phyloP scores from a whole-genome alignment of 64 coral and sea anemone genomes.

The Astreopora myriophthalma region DNA sequence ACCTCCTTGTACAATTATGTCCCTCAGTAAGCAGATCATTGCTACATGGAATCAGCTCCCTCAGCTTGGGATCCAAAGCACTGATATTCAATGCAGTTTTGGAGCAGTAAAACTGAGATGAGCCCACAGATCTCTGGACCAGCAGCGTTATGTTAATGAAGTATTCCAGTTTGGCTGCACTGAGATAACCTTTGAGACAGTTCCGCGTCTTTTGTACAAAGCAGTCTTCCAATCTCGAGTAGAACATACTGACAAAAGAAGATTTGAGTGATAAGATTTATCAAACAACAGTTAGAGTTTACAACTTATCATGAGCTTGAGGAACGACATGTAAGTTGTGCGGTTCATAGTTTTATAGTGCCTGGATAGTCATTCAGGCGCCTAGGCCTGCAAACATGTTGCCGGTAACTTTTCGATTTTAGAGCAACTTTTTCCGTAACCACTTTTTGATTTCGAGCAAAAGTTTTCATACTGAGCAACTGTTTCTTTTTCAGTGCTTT shows the following conservation, averaged over 20 bases:
- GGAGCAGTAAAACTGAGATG: slow-evolving; percentile 24
- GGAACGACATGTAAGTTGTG: too few species aligned
- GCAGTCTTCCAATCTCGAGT: neutral
- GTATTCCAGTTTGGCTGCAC: neutral
- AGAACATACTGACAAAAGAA: neutral
- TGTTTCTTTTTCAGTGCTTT: too few species aligned
- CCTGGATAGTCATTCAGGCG: too few species aligned
- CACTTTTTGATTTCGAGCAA: too few species aligned
- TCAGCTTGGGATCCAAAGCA: neutral
- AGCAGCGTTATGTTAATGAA: slow-evolving; percentile 2
- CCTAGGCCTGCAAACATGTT: too few species aligned
- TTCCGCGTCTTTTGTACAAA: neutral
- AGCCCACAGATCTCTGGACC: neutral
- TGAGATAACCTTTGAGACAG: slow-evolving; percentile 3
- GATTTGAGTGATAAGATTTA: neutral
- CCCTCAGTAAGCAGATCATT: neutral
- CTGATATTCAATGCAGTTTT: neutral
- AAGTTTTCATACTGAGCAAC: too few species aligned
- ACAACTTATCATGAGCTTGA: too few species aligned
- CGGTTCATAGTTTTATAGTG: too few species aligned
- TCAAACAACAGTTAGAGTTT: neutral
- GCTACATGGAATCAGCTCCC: neutral
- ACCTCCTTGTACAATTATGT: neutral
- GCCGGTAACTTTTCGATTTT: too few species aligned
- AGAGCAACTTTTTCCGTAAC: too few species aligned